phyloP scores from a whole-genome alignment of 2,113 vertebrate genomes.

The Athene noctua region DNA sequence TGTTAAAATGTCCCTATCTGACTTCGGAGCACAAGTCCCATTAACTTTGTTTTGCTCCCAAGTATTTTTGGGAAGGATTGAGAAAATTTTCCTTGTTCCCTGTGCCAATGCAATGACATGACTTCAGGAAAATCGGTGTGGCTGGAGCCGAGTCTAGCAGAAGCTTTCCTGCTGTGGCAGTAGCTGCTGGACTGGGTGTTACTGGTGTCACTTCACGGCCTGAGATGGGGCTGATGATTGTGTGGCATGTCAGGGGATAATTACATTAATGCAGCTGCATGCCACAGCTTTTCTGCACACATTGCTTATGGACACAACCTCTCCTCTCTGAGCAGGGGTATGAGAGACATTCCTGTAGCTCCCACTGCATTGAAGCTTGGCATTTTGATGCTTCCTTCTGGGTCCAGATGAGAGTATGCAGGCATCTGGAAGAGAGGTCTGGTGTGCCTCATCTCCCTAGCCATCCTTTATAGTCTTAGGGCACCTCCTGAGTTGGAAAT shows the following conservation, averaged over 20 bases:
- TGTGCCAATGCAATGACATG: neutral
- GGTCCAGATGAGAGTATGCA: too few relatives aligned
- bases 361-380: neutral
- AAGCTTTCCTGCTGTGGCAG: neutral
- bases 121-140: neutral
- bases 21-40: neutral
- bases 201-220: neutral
- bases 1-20: neutral
- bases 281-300: neutral
- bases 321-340: neutral
- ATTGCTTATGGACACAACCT: neutral
- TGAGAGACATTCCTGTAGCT: neutral
- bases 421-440: neutral
- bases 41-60: neutral
- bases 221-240: neutral
- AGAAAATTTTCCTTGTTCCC: neutral
- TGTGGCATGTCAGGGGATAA: neutral
- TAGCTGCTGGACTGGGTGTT: neutral
- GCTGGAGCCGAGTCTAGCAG: neutral
- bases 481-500: neutral
- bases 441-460: neutral
- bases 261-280: too few relatives aligned
- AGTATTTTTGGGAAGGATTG: neutral
- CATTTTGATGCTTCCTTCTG: neutral
- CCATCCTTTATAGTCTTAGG: neutral